Percentiles rank a stretch among this genome's conserved stretches.
Conservation (phyloP, 1,140 invertebrate species). For the Megathymus violae region DNA sequence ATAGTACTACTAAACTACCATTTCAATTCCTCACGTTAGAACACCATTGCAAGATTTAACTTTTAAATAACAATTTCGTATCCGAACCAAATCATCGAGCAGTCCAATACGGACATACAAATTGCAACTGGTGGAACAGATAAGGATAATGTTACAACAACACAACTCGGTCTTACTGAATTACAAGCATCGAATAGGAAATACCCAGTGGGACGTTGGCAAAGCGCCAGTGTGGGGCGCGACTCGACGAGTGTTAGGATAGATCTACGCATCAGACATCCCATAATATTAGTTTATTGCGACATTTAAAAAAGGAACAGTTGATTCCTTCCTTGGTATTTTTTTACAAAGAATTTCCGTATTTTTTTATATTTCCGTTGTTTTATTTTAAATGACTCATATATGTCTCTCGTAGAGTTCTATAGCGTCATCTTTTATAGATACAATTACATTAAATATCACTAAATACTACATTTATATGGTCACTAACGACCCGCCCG, state of each 20-base stretch:
- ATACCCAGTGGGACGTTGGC: constrained; percentile 17
- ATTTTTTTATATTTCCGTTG: too few species aligned
- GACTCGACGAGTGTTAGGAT: neutral
- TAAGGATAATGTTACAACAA: constrained; percentile 23
- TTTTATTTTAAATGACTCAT: too few species aligned
- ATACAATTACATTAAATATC: too few species aligned
- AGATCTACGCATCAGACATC: neutral
- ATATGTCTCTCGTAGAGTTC: too few species aligned
- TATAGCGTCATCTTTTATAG: too few species aligned
- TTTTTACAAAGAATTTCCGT: neutral
- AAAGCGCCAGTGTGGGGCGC: constrained; percentile 1
- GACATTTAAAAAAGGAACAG: neutral
- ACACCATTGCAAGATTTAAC: neutral
- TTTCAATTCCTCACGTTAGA: neutral
- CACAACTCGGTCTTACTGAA: constrained; percentile 7
- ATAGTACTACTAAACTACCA: neutral
- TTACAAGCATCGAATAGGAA: constrained; percentile 15
- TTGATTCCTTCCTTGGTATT: neutral
- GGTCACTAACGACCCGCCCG: too few species aligned
- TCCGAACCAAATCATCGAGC: neutral
- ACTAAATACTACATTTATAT: too few species aligned
- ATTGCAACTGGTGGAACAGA: constrained; percentile 20
- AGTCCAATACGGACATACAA: constrained; percentile 20
- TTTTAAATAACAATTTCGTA: constrained; percentile 9
- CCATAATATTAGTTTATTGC: neutral